phyloP scores from a whole-genome alignment of 2,113 vertebrate species.

The Vicugna pacos region DNA sequence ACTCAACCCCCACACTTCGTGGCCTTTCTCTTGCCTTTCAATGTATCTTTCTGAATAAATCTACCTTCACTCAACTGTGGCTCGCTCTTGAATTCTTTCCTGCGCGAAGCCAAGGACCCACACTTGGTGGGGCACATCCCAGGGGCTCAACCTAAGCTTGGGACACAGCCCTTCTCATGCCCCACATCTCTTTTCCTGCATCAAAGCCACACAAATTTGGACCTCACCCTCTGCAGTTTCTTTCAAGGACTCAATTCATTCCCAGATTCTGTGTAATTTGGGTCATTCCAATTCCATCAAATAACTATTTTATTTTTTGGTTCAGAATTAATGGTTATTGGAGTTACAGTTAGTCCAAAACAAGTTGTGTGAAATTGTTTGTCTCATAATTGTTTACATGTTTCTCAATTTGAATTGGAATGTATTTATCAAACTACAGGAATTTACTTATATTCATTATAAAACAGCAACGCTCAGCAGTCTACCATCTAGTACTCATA shows the following conservation, averaged over 20 bases:
- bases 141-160: no score
- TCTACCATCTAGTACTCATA: background rate
- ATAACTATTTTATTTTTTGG: background rate
- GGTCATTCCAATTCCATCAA: background rate
- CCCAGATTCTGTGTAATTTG: background rate
- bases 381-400: background rate
- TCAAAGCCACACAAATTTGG: background rate
- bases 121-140: no score
- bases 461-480: background rate
- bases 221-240: background rate
- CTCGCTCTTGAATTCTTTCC: no score
- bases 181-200: no score
- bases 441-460: background rate
- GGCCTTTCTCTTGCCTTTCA: no score
- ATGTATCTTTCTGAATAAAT: no score
- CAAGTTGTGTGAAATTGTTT: background rate
- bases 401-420: background rate
- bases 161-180: no score
- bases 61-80: no score
- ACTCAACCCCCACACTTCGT: no score
- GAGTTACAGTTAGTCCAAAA: background rate
- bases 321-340: background rate
- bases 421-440: background rate
- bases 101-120: no score
- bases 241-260: background rate